Evolutionary conservation across 2,113 vertebrate genomes (phyloP).

Genomic region (Salminus brasiliensis): DNA sequence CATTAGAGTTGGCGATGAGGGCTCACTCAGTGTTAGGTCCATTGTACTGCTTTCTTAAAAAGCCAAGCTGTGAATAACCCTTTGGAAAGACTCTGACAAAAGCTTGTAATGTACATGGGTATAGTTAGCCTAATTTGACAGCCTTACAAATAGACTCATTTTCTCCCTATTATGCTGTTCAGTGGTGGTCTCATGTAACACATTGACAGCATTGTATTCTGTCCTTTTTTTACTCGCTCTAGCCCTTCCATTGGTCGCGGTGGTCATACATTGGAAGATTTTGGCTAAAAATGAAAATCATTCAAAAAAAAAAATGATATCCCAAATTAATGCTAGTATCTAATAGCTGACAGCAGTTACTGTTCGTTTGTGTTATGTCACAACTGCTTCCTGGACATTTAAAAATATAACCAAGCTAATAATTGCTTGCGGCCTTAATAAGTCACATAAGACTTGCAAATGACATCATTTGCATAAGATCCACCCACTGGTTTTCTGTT

Average conservation of each 20-base stretch:
- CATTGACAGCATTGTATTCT: not conserved
- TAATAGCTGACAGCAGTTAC: not conserved
- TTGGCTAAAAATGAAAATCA: not conserved
- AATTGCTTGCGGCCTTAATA: slow-evolving; percentile 17
- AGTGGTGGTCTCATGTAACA: not conserved
- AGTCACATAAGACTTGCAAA: slow-evolving; percentile 32
- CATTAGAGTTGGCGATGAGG: not conserved
- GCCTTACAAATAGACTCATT: not conserved
- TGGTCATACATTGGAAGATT: not conserved
- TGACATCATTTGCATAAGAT: slow-evolving; percentile 22
- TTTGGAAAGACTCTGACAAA: not conserved
- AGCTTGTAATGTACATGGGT: not conserved
- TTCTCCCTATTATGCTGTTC: not conserved
- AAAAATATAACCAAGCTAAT: slow-evolving; percentile 3
- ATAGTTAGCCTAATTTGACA: slow-evolving; percentile 1
- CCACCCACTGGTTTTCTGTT: slow-evolving; percentile 24
- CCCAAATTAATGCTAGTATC: not conserved
- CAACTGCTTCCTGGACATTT: not conserved
- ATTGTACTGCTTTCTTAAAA: not conserved
- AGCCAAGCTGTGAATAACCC: not conserved
- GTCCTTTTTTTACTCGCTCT: not conserved
- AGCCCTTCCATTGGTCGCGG: not conserved
- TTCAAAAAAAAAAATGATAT: not conserved
- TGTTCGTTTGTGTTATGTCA: not conserved
- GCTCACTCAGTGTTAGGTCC: not conserved